phyloP scores from a whole-genome alignment of 2,888 invertebrate species.

The Argyresthia albistria region DNA sequence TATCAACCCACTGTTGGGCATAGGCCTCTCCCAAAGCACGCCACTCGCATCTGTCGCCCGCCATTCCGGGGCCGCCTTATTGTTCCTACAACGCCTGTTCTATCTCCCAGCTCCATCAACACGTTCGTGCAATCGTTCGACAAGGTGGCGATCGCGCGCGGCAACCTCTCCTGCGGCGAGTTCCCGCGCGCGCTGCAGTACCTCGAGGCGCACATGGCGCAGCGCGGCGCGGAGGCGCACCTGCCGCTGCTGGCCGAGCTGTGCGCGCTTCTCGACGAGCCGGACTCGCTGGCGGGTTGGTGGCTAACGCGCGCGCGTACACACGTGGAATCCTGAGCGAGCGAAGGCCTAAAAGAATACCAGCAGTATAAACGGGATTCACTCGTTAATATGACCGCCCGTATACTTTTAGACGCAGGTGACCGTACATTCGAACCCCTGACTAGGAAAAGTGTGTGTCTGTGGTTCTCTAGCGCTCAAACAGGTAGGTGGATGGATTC shows the following conservation, averaged over 20 bases:
- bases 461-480: no score
- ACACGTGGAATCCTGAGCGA: no score
- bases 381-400: no score
- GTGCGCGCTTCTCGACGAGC: conserved; percentile 90
- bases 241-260: conserved; percentile 81
- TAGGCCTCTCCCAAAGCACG: no score
- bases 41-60: no score
- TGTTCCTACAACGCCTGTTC: neutral
- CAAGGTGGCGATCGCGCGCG: conserved; percentile 77
- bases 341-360: no score
- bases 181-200: conserved; percentile 83
- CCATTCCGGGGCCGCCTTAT: no score
- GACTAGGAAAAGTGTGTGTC: no score
- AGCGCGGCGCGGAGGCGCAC: conserved; percentile 70
- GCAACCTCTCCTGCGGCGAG: conserved; percentile 83
- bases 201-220: conserved; percentile 79
- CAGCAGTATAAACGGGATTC: no score
- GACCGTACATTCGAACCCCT: conserved; percentile 81
- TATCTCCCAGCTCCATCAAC: conserved; percentile 37
- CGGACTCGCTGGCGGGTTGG: conserved; percentile 89
- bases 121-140: conserved; percentile 68
- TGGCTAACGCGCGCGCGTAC: conserved; percentile 80
- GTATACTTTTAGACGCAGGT: no score
- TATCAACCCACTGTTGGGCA: no score
- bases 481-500: no score